Base-by-base conservation (phyloP, 2,797 vertebrate genomes). In the Neosilurus mollespiculum region DNA sequence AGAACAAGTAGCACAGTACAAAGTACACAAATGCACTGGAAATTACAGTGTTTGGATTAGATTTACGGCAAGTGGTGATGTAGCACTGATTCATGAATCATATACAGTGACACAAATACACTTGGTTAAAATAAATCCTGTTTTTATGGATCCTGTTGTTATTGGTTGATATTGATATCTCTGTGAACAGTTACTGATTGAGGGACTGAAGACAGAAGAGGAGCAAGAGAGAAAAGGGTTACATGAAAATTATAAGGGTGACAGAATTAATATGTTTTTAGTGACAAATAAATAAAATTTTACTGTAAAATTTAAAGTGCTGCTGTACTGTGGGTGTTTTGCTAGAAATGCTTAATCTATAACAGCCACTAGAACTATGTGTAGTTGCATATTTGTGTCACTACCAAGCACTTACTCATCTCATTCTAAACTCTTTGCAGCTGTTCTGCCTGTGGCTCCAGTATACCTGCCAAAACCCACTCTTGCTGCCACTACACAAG, bases 381-480 rank as follows among this genome's bases (percentile, higher is more conserved):
- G 71, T 78, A 67, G 66, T 53, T 78, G 58, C 12, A 71, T 64
- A 69, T 70, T 81, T 81, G 54, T 64, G 69, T 64, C 8, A 9
- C 15, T 58, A 66, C 34, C 61, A 76, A 81, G 78, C 71, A 72
- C 64, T 81, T 81, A 22, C 65, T 85, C 56, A 43, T 78, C 75
- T 81, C 59, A 78, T 56, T 16, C 75, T 20, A 76, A 83, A 81
- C 51, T 77, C n/a, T 49, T 58, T 53, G 34, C 73, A 75, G 65
- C 70, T 84, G 86, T 79, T 77, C n/a, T 80, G 72, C 59, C 78
- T 65, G 73, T 79, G 75, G 58, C n/a, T 30, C 54, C 37, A 65
- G 10, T 34, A 80, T 66, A 62, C 67, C 66, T 61, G 18, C 73
- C 59, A 62, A 71, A 64, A 67, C 53, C 70, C 9, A 43, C 22